Evolutionary conservation across 2,113 vertebrate genomes (phyloP), one percentile per base, ranked within the genome.

Genomic region (Carassius auratus): DNA sequence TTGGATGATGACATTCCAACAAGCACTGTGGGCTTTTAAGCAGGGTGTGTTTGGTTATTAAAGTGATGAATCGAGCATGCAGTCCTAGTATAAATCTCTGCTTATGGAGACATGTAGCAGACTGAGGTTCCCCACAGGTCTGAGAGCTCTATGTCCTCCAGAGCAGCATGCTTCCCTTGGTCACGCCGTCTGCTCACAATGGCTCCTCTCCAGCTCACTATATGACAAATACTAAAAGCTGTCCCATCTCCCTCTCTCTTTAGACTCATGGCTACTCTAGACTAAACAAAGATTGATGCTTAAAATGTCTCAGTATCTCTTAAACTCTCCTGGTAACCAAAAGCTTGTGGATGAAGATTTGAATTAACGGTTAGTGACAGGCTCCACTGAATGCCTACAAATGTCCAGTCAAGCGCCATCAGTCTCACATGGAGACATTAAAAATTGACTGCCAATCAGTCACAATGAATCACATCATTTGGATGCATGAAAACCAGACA

Each of bases 171-270:
- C 21, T 75, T 78, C 87, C 64, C 42, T 48, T 57, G 77, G 82
- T 69, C 73, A 50, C 61, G 4, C 83, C 85, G 59, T 89, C 87
- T 89, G 87, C 84, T 83, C 79, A 57, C 15, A 57, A 62, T 86
- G 89, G 89, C 78, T 73, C 42, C 45, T 85, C n/a, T 64, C 86
- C 85, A 89, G 75, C 30, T 83, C 64, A 38, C 26, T 76, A 64
- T 83, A 68, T 83, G 77, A 87, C 76, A 69, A 87, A 83, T 38
- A 80, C 66, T 33, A 52, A 76, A 81, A 45, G 52, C 74, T 74
- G 64, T 62, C 73, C 69, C 21, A 10, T 69, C 10, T 69, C 57
- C 64, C 26, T 74, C 26, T 78, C 74, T 82, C 48, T 42, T 9
- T 38, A 4, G 75, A 23, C 38, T 38, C 17, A 52, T 13, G 8